A percentile compares a stretch with the other conserved stretches of the same genome.
Evolutionary conservation across 1,140 invertebrate genomes (phyloP).

Genomic region (Dolichoris vasculosae): DNA sequence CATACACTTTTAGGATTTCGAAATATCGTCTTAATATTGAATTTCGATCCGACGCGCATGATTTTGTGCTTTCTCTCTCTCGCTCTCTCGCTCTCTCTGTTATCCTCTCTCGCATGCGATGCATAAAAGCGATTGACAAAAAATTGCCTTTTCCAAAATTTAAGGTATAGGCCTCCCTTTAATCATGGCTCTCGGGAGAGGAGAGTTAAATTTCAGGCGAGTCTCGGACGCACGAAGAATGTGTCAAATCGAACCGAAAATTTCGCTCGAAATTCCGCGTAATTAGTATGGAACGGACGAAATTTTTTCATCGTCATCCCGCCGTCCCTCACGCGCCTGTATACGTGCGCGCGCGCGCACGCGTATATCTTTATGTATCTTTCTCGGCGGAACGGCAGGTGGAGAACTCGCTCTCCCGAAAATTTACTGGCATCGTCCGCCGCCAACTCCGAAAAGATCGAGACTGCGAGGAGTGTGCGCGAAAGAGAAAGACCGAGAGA

Average conservation of each 20-base stretch:
- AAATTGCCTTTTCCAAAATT: slow-evolving; percentile 21
- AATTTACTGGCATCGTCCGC: slow-evolving; percentile 48
- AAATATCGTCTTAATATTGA: not conserved
- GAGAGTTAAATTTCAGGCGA: slow-evolving; percentile 27
- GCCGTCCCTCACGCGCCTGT: not conserved
- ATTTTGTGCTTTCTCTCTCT: not conserved
- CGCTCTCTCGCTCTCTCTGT: too few relatives aligned
- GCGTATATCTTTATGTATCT: slow-evolving; percentile 49
- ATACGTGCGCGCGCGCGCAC: not conserved
- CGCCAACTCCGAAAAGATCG: slow-evolving; percentile 18
- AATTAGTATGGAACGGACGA: slow-evolving; percentile 51
- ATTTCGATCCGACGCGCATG: not conserved
- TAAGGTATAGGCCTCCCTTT: not conserved
- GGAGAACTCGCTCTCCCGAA: slow-evolving; percentile 38
- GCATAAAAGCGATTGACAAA: not conserved
- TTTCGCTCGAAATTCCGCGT: slow-evolving; percentile 52
- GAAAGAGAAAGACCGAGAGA: not conserved
- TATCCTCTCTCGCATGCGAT: not conserved
- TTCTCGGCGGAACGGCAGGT: slow-evolving; percentile 44
- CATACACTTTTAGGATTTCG: not conserved
- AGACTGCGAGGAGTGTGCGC: not conserved
- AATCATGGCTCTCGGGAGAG: not conserved
- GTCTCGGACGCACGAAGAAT: slow-evolving; percentile 19
- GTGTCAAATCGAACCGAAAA: slow-evolving; percentile 50
- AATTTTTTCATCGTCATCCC: slow-evolving; percentile 40